Evolutionary conservation across 92 coral and sea anemone genomes (phyloP).

Genomic region (Umimayanthus kanabou): DNA sequence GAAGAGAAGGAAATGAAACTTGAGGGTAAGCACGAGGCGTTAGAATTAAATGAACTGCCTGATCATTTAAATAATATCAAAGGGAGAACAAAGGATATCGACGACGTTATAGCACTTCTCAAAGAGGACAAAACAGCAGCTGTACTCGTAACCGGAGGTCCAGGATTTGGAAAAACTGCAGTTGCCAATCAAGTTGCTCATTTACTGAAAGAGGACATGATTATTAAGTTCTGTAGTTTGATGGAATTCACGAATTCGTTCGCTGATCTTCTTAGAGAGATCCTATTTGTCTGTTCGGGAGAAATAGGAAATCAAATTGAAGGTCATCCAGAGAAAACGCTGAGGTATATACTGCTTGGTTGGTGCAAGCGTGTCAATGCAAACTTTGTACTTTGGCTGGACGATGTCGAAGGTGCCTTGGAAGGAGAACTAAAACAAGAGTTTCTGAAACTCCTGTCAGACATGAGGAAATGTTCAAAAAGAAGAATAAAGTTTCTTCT

Average conservation of each 20-base stretch:
- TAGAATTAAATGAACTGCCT: slow-evolving; percentile 1
- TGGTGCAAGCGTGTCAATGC: slow-evolving; percentile 41
- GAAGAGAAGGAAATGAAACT: not conserved
- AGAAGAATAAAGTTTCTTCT: slow-evolving; percentile 33
- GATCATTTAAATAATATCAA: not conserved
- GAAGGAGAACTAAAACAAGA: slow-evolving; percentile 10
- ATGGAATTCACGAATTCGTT: slow-evolving; percentile 2
- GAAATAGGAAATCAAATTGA: slow-evolving; percentile 10
- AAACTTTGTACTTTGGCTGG: slow-evolving; percentile 41
- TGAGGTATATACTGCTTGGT: slow-evolving; percentile 38
- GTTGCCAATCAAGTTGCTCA: slow-evolving; percentile 42
- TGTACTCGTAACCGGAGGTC: slow-evolving; percentile 53
- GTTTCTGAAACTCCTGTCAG: slow-evolving; percentile 23
- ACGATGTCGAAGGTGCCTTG: slow-evolving; percentile 41
- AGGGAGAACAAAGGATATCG: slow-evolving; percentile 44
- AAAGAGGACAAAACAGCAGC: slow-evolving; percentile 1
- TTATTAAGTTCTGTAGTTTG: not conserved
- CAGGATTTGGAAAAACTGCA: slow-evolving; percentile 57
- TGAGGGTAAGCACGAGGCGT: not conserved
- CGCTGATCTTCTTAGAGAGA: not conserved
- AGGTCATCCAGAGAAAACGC: slow-evolving; percentile 28
- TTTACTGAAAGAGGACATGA: not conserved
- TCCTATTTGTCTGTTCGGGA: slow-evolving; percentile 33
- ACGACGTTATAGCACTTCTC: not conserved
- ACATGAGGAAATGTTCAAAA: slow-evolving; percentile 38